phyloP scores from a whole-genome alignment of 2,888 invertebrate species.

The Leptinotarsa rubiginosa region DNA sequence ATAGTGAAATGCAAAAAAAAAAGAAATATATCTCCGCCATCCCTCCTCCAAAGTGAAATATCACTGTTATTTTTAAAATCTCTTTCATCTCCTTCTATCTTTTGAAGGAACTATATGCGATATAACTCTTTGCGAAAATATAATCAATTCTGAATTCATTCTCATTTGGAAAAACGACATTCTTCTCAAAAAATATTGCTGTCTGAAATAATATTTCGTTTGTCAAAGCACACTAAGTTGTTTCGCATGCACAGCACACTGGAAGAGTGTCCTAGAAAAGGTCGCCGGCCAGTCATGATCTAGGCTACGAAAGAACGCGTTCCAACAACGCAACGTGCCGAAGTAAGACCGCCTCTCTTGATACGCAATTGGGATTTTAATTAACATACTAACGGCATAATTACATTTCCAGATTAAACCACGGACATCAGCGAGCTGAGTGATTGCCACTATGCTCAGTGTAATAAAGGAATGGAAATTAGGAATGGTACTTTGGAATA shows the following conservation, averaged over 20 bases:
- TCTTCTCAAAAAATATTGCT: too few relatives aligned
- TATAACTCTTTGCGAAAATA: too few relatives aligned
- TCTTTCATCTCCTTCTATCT: too few relatives aligned
- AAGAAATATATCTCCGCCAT: too few relatives aligned
- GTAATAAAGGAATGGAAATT: conserved; percentile 11
- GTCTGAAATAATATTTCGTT: background rate
- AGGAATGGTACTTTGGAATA: background rate
- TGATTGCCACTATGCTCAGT: conserved; percentile 12
- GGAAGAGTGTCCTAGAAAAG: conserved; percentile 37
- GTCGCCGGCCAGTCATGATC: conserved; percentile 35
- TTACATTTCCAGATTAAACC: conserved; percentile 30
- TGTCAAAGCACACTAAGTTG: background rate
- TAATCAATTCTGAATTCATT: too few relatives aligned
- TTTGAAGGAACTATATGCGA: too few relatives aligned
- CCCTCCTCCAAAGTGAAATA: too few relatives aligned
- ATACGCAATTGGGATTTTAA: conserved; percentile 36
- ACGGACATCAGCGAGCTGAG: background rate
- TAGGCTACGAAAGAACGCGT: conserved; percentile 29
- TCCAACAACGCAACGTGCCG: background rate
- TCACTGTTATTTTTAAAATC: too few relatives aligned
- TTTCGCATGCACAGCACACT: conserved; percentile 24
- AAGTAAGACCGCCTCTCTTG: conserved; percentile 7
- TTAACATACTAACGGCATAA: conserved; percentile 38
- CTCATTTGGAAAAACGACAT: too few relatives aligned
- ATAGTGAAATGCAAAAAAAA: too few relatives aligned